Evolutionary conservation across 1,140 invertebrate genomes (phyloP), one percentile per base, ranked within the genome.

Genomic region (Daktulosphaira vitifoliae): DNA sequence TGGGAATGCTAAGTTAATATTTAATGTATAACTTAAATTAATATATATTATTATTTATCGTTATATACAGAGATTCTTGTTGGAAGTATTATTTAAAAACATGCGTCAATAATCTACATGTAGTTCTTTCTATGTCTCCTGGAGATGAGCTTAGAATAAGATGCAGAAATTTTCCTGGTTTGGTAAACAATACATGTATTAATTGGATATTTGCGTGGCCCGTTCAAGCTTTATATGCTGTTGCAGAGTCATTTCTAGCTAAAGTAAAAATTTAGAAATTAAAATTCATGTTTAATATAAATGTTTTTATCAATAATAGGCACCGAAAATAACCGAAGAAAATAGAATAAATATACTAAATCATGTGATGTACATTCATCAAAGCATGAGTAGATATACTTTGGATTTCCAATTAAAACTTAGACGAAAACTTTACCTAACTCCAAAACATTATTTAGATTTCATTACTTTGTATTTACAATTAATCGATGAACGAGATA

Each of bases 141-240:
- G 80, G 88, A 25, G 88, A 92, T 69, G 78, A 84, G 7, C 78
- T 96, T 38, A 81, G 89, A 25, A 87, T 83, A 69, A 80, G 89
- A 20, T 89, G 92, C 69, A 79, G 91, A 51, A 92, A 85, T 77
- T 96, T 95, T 75, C 92, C 92, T 0, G 91, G 91, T 0, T 77
- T 97, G 1, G 87, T 96, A 18, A 94, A 92, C 72, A 93, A 90
- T 72, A 92, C 89, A 3, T 92, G 88, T 11, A 92, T 96, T 53
- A 89, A 97, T 75, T 96, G 92, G 91, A 86, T 94, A 67, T 87
- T 90, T 71, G 83, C 89, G 0, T 96, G 93, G 92, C 91, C 92
- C 1, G 81, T 85, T 66, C 89, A 95, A 76, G 91, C 92, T 2
- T 72, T 96, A 16, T 78, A 85, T 48, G 87, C 89, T 1, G 90